Evolutionary conservation across 2,797 vertebrate species (phyloP).

Genomic region (Fringilla coelebs): DNA sequence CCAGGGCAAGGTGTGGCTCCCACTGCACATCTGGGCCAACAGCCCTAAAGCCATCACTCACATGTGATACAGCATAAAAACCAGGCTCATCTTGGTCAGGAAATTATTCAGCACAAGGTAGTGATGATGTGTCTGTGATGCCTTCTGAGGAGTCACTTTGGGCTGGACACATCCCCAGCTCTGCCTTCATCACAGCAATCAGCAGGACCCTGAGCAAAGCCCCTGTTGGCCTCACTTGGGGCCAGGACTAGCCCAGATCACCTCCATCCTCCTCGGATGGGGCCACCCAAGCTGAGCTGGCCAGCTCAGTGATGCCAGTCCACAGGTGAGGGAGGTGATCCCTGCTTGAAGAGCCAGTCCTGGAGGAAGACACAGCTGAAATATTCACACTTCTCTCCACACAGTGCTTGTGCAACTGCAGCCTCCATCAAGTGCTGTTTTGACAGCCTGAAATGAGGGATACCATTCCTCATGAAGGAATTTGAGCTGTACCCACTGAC

Average conservation of each 20-base stretch:
- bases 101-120: rapidly evolving
- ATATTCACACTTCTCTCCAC: background rate
- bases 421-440: background rate
- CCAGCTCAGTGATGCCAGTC: rapidly evolving
- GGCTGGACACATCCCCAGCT: background rate
- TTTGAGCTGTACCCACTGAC: background rate
- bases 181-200: background rate
- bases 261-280: too few species aligned
- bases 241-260: background rate
- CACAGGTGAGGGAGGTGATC: rapidly evolving
- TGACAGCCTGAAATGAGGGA: background rate
- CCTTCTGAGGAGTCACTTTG: background rate
- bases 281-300: rapidly evolving
- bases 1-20: background rate
- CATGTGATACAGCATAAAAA: background rate
- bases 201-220: background rate
- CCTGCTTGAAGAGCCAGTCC: background rate
- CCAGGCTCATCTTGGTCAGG: background rate
- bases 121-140: rapidly evolving
- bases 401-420: background rate
- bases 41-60: background rate
- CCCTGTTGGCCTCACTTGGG: rapidly evolving
- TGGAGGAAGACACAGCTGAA: background rate
- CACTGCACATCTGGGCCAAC: background rate
- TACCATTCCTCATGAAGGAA: background rate